Conservation (phyloP, 2,113 vertebrate species). For the Seriola rivoliana region DNA sequence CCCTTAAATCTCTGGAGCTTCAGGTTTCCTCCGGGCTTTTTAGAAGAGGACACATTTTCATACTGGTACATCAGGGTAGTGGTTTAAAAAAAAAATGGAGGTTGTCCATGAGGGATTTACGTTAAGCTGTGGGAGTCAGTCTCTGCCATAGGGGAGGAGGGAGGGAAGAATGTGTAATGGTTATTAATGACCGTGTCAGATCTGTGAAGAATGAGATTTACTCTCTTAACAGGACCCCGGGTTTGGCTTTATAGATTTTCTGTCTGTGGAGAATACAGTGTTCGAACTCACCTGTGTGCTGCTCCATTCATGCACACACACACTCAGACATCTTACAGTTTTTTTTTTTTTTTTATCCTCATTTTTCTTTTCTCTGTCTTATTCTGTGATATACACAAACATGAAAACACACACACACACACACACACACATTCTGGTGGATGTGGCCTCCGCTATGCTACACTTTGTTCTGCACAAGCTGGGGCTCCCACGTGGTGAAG, state of each 20-base stretch:
- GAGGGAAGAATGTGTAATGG: slow-evolving; percentile 68
- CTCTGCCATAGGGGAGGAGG: slow-evolving; percentile 63
- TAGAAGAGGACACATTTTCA: slow-evolving; percentile 62
- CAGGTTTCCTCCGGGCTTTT: slow-evolving; percentile 70
- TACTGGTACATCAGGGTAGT: slow-evolving; percentile 58
- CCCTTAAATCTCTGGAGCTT: slow-evolving; percentile 74
- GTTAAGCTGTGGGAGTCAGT: slow-evolving; percentile 74
- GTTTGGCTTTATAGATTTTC: slow-evolving; percentile 80
- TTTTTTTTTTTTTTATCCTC: background rate
- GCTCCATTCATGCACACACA: slow-evolving; percentile 44
- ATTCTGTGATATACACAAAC: slow-evolving; percentile 35
- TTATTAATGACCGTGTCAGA: slow-evolving; percentile 83
- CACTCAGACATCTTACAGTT: slow-evolving; percentile 18
- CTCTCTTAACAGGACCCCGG: slow-evolving; percentile 77
- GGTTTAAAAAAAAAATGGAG: slow-evolving; percentile 48
- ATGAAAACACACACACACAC: background rate
- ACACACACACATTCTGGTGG: slow-evolving; percentile 37
- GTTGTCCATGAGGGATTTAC: slow-evolving; percentile 76
- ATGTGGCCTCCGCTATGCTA: slow-evolving; percentile 65
- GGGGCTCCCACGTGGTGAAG: slow-evolving; percentile 74
- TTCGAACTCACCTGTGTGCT: slow-evolving; percentile 70
- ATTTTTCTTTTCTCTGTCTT: slow-evolving; percentile 45
- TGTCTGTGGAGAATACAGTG: slow-evolving; percentile 75
- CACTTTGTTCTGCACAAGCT: slow-evolving; percentile 70
- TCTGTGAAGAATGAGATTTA: slow-evolving; percentile 82